A percentile compares a stretch with the other conserved stretches of the same genome.
Evolutionary conservation across 64 coral and sea anemone genomes (phyloP).

Genomic region (Anthopleura sola): DNA sequence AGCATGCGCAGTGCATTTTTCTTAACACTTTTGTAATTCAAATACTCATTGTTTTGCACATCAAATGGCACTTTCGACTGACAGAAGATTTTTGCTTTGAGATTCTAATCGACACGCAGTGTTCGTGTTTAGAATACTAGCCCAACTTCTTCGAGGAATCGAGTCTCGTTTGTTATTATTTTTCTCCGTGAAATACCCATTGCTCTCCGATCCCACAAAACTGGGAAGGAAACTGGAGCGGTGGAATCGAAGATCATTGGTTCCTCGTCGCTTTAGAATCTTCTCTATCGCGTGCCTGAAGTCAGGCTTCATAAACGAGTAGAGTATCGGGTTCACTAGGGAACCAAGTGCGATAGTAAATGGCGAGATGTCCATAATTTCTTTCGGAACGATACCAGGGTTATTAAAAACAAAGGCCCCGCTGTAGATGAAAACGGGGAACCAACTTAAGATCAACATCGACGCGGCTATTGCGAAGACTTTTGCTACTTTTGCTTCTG

Average conservation of each 20-base stretch:
- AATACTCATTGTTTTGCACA: background rate
- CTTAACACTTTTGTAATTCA: background rate
- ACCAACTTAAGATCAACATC: constrained; percentile 55
- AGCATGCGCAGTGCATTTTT: background rate
- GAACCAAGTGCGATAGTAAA: constrained; percentile 74
- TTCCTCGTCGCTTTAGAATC: background rate
- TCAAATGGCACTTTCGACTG: constrained; percentile 14
- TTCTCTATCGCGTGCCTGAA: constrained; percentile 55
- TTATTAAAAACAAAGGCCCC: constrained; percentile 13
- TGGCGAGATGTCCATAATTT: constrained; percentile 37
- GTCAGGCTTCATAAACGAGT: constrained; percentile 87
- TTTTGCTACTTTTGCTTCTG: constrained; percentile 56
- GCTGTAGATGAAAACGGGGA: constrained; percentile 43
- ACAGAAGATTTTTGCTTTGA: background rate
- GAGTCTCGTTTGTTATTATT: background rate
- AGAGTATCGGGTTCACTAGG: constrained; percentile 65
- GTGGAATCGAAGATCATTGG: background rate
- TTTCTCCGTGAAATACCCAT: background rate
- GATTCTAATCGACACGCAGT: background rate
- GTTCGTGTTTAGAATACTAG: background rate
- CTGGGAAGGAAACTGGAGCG: constrained; percentile 1
- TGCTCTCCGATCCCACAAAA: background rate
- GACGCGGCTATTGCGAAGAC: constrained; percentile 54
- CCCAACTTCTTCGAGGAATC: background rate
- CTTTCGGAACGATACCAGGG: background rate